A percentile compares a stretch with the other conserved stretches of the same genome.
phyloP scores from a whole-genome alignment of 1,140 invertebrate genomes.

The Sycophila sp. region DNA sequence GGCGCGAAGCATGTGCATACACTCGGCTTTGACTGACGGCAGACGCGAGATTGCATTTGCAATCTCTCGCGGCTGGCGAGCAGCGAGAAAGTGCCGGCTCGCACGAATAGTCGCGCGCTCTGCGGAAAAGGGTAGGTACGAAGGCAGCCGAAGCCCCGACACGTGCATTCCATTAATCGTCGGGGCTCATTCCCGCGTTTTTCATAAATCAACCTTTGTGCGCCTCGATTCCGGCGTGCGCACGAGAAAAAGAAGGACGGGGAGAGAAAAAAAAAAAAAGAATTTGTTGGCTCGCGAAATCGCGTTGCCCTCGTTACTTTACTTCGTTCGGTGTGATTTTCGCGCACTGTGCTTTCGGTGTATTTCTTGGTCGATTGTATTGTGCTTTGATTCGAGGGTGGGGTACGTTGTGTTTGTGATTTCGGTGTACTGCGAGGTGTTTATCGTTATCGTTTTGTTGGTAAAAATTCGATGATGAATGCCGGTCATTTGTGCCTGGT shows the following conservation, averaged over 20 bases:
- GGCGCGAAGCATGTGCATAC: not conserved
- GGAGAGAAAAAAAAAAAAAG: not conserved
- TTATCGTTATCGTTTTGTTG: too few relatives aligned
- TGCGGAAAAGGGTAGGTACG: conserved; percentile 11
- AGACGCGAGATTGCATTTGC: not conserved
- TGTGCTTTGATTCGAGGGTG: too few relatives aligned
- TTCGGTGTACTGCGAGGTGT: too few relatives aligned
- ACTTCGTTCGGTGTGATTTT: not conserved
- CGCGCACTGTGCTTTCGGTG: not conserved
- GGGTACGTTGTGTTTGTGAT: too few relatives aligned
- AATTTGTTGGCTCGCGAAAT: too few relatives aligned
- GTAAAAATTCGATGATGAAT: too few relatives aligned
- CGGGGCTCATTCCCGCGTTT: conserved; percentile 1
- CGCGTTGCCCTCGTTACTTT: too few relatives aligned
- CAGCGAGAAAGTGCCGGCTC: not conserved
- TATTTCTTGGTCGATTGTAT: too few relatives aligned
- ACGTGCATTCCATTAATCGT: conserved; percentile 26
- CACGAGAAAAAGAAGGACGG: too few relatives aligned
- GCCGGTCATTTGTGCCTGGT: too few relatives aligned
- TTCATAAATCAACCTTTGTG: conserved; percentile 30
- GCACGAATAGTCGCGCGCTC: not conserved
- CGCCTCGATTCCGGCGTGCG: not conserved
- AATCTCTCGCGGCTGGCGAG: not conserved
- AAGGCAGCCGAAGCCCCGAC: not conserved
- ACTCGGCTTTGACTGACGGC: not conserved